Conservation (phyloP, 2,797 vertebrate species). For the Paratrypauchen microcephalus region DNA sequence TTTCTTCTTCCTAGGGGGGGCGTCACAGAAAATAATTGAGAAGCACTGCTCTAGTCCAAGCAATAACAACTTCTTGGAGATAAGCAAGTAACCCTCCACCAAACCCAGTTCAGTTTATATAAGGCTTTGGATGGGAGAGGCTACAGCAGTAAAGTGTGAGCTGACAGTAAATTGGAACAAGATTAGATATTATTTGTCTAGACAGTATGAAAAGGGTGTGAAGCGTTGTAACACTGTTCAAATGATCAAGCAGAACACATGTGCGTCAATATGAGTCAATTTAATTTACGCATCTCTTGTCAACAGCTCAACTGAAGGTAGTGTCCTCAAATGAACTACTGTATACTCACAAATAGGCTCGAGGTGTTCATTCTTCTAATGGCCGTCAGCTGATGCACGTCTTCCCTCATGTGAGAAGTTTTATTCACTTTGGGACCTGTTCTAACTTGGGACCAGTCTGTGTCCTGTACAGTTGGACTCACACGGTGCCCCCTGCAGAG, state of each 20-base stretch:
- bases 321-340: constrained; percentile 9
- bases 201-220: background rate
- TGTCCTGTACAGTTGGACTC: background rate
- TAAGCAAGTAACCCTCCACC: background rate
- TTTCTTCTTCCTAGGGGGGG: too few relatives aligned
- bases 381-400: constrained; percentile 46
- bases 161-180: too few relatives aligned
- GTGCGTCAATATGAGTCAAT: background rate
- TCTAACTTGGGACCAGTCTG: constrained; percentile 31
- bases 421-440: constrained; percentile 28
- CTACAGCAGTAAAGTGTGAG: too few relatives aligned
- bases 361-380: constrained; percentile 36
- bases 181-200: too few relatives aligned
- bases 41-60: background rate
- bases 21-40: too few relatives aligned
- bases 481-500: background rate
- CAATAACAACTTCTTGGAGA: background rate
- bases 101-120: background rate
- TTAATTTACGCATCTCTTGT: background rate
- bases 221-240: background rate
- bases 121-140: background rate
- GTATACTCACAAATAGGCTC: background rate
- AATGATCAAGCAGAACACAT: background rate
- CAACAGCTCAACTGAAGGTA: background rate
- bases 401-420: constrained; percentile 48